These are phyloP conservation scores for pig (Sus scrofa) DNA, from an alignment of 2,113 vertebrate genomes.

Conservation along the genomic window DNA sequence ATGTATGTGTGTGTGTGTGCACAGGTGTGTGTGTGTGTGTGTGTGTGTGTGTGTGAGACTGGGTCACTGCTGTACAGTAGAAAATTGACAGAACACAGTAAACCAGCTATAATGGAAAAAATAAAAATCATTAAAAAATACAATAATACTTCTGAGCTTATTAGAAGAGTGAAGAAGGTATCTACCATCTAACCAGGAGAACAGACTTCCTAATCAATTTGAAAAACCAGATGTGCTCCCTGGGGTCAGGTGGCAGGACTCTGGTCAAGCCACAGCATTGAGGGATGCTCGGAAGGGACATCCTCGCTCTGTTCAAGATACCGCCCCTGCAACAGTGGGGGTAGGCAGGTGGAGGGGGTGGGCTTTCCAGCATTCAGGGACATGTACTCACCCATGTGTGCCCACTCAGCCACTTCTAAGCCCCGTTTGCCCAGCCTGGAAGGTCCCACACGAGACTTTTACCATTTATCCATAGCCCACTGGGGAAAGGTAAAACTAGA, in stretches of 20 bases:
- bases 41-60: too few relatives aligned
- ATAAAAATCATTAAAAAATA: too few relatives aligned
- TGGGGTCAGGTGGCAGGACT: background rate
- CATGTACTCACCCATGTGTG: accelerated
- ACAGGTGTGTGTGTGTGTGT: too few relatives aligned
- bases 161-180: background rate
- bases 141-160: background rate
- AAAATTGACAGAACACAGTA: too few relatives aligned
- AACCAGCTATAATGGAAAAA: too few relatives aligned
- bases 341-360: background rate
- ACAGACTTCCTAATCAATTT: background rate
- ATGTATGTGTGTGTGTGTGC: too few relatives aligned
- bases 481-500: background rate
- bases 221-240: background rate
- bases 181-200: background rate
- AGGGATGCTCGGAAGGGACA: background rate
- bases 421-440: background rate
- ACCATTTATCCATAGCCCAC: background rate
- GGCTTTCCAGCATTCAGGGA: background rate
- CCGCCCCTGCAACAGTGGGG: too few relatives aligned
- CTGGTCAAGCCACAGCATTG: background rate
- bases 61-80: too few relatives aligned
- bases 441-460: background rate
- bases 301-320: background rate
- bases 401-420: background rate